These are phyloP conservation scores for Chamaetylas fuelleborni DNA, from an alignment of 2,113 vertebrate genomes.

Conservation along the genomic window DNA sequence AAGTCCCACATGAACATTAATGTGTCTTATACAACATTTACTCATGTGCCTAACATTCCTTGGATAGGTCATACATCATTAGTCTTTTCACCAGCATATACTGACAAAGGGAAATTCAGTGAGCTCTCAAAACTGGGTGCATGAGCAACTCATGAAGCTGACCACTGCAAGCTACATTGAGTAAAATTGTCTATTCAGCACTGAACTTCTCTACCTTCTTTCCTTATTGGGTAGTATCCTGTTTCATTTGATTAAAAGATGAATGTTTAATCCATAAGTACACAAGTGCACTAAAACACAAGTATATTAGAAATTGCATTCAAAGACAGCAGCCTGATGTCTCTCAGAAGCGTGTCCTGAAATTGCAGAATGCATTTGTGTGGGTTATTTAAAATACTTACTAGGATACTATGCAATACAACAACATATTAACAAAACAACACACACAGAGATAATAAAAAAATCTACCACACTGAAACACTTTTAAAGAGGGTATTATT, in stretches of 20 bases:
- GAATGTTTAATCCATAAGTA: neutral
- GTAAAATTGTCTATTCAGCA: neutral
- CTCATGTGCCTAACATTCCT: neutral
- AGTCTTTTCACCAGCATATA: neutral
- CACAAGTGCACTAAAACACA: neutral
- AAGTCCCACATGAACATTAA: neutral
- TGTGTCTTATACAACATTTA: slow-evolving; percentile 10
- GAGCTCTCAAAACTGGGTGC: neutral
- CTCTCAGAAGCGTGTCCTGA: neutral
- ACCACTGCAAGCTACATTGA: neutral
- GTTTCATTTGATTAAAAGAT: neutral
- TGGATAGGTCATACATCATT: neutral
- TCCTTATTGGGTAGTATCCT: neutral
- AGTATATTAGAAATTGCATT: neutral
- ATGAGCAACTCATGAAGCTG: neutral
- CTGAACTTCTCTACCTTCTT: neutral
- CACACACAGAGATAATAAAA: neutral
- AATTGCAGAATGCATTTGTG: neutral
- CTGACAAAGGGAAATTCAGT: neutral
- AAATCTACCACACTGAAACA: neutral
- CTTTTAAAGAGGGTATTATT: neutral
- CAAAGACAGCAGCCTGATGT: neutral
- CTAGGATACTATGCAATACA: neutral
- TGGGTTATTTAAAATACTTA: neutral
- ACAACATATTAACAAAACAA: neutral